These are phyloP conservation scores for Teinopalpus imperialis DNA, from an alignment of 2,888 invertebrate species.

Conservation along the genomic window DNA sequence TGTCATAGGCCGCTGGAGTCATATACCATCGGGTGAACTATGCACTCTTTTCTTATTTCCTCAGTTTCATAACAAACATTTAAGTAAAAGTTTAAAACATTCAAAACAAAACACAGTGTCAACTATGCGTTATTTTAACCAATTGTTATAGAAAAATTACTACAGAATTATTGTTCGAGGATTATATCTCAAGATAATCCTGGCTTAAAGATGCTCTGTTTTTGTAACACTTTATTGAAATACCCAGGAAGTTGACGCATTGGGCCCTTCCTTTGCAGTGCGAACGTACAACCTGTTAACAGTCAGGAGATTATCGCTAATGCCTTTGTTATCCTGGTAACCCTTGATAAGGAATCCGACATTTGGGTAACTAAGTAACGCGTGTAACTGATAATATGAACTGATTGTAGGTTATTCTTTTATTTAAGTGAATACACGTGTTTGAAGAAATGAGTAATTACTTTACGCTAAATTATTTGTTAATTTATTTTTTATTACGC, in stretches of 20 bases:
- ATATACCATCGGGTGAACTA: too few species aligned
- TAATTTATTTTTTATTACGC: too few species aligned
- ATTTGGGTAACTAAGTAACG: constrained; percentile 27
- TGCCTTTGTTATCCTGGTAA: constrained; percentile 57
- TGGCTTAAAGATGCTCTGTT: constrained; percentile 39
- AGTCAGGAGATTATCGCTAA: constrained; percentile 46
- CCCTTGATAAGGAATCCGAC: constrained; percentile 38
- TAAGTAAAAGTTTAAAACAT: too few species aligned
- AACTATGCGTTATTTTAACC: background rate
- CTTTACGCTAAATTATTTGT: too few species aligned
- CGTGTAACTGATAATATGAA: constrained; percentile 1
- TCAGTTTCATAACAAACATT: too few species aligned
- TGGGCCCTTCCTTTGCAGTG: constrained; percentile 41
- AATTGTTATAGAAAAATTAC: constrained; percentile 25
- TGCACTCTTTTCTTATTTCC: too few species aligned
- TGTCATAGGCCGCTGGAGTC: too few species aligned
- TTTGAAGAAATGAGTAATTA: background rate
- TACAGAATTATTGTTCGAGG: constrained; percentile 41
- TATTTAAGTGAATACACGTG: too few species aligned
- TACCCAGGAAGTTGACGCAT: constrained; percentile 72
- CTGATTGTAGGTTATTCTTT: background rate
- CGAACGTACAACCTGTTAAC: constrained; percentile 48
- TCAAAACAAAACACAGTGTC: too few species aligned
- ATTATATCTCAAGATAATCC: constrained; percentile 55
- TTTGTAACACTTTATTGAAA: constrained; percentile 44